Base-by-base conservation (phyloP, 2,888 invertebrate genomes). In the Chrysomela aeneicollis region DNA sequence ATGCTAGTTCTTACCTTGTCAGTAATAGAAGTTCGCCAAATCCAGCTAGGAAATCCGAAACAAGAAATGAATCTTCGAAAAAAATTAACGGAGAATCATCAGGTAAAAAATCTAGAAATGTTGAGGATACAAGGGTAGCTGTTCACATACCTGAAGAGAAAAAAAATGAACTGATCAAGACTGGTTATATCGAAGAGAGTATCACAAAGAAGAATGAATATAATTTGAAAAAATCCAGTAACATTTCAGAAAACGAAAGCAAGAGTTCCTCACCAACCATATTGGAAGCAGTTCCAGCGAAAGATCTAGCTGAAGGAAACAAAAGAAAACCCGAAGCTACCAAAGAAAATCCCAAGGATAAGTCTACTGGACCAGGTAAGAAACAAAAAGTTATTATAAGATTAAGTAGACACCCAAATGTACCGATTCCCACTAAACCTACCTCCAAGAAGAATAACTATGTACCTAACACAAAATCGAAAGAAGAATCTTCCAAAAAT, bases 351-450 rank as follows among this genome's bases (percentile, higher is more conserved):
- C 15, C 42, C 4, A 15, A n/a, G 42, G 42, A 42, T 15, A 15
- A 42, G 2, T 15, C 42, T 42, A 42, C 42, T 15, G 12, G 3
- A 42, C 42, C 42, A 42, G 42, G 42, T 42, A 42, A 42, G 42
- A 42, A 42, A 42, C n/a, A 42, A 42, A 42, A 42, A 42, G 42
- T 42, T 4, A 42, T 42, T 42, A n/a, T 42, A 42, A n/a, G 42
- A 15, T 42, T 42, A 42, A 42, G 15, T 42, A 15, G 42, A 42
- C 12, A 15, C 42, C 42, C n/a, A n/a, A 42, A n/a, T 42, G 9
- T 9, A 10, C 12, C 12, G 2, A 35, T 6, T 10, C 35, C 15
- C 12, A 15, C 15, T 12, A 35, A 35, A 35, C 10, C 6, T 10
- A 35, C 10, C 10, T 42, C 42, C 2, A 15, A 42, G n/a, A 42